phyloP scores from a whole-genome alignment of 2,797 vertebrate genomes.

The Sebastes taczanowskii region DNA sequence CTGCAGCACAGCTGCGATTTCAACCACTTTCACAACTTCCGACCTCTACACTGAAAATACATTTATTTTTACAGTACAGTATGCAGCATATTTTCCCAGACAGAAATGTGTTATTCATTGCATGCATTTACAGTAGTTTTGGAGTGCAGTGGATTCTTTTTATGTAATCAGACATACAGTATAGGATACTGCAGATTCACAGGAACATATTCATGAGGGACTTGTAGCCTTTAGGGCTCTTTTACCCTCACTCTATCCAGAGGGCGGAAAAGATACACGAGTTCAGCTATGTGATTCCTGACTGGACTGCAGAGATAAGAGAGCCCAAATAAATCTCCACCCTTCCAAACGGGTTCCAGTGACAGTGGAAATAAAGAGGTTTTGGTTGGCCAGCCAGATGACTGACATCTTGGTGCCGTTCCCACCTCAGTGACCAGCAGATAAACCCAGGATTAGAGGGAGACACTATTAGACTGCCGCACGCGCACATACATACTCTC shows the following conservation, averaged over 20 bases:
- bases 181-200: conserved; percentile 46
- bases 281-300: conserved; percentile 81
- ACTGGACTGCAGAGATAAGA: conserved; percentile 84
- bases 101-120: conserved; percentile 48
- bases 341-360: conserved; percentile 82
- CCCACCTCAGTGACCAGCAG: conserved; percentile 73
- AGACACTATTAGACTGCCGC: conserved; percentile 62
- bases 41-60: background rate
- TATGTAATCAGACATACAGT: conserved; percentile 44
- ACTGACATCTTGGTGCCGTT: conserved; percentile 80
- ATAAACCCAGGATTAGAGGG: conserved; percentile 79
- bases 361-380: conserved; percentile 84
- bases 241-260: conserved; percentile 63
- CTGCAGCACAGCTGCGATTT: background rate
- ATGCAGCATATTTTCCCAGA: conserved; percentile 24
- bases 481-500: background rate
- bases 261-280: conserved; percentile 72
- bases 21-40: background rate
- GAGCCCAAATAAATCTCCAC: conserved; percentile 83
- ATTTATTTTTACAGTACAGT: background rate
- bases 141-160: conserved; percentile 22
- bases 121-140: conserved; percentile 30
- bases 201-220: conserved; percentile 62
- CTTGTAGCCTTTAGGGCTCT: conserved; percentile 58
- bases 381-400: conserved; percentile 81